Base-by-base conservation (phyloP, 35 echinoderm and acorn worm genomes). In the Eucidaris tribuloides region DNA sequence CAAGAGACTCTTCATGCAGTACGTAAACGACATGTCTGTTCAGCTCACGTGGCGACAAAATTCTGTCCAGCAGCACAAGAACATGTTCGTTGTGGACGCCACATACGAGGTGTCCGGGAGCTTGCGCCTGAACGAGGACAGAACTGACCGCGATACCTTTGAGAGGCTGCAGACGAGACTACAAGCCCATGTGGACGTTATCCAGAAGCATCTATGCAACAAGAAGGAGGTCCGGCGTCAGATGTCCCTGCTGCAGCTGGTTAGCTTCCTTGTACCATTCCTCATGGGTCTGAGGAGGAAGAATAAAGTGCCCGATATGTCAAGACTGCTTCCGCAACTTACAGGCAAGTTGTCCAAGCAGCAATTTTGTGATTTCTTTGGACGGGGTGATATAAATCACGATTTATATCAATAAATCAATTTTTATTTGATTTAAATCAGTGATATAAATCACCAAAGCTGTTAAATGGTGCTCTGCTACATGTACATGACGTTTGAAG, bases 291-390 rank as follows among this genome's bases (percentile, higher is more conserved):
- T 98, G 79, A 93, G 83, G 36, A 81, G 90, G 42, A 80, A 83
- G 38, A 93, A 98, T 45, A 99, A 93, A 71, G 82, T 93, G 22
- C 90, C 95, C 18, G 95, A 98, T 68, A 85, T 98, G n/a, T 77
- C 88, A n/a, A 93, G 86, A 87, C 70, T 98, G 20, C 45, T 98
- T 43, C 76, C 95, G 30, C 95, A 82, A 19, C 58, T 98, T 32
- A 84, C 91, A 87, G 95, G 95, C 93, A 55, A 42, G 50, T 71
- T n/a, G n/a, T n/a, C n/a, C n/a, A n/a, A n/a, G n/a, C n/a, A n/a
- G n/a, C n/a, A n/a, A n/a, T n/a, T n/a, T n/a, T n/a, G n/a, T n/a
- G n/a, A n/a, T n/a, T n/a, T n/a, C n/a, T n/a, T n/a, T n/a, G n/a
- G n/a, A n/a, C n/a, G n/a, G n/a, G n/a, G n/a, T n/a, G n/a, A n/a